Base-by-base conservation (phyloP, 2,797 vertebrate species). In the Brotogeris chrysoptera region DNA sequence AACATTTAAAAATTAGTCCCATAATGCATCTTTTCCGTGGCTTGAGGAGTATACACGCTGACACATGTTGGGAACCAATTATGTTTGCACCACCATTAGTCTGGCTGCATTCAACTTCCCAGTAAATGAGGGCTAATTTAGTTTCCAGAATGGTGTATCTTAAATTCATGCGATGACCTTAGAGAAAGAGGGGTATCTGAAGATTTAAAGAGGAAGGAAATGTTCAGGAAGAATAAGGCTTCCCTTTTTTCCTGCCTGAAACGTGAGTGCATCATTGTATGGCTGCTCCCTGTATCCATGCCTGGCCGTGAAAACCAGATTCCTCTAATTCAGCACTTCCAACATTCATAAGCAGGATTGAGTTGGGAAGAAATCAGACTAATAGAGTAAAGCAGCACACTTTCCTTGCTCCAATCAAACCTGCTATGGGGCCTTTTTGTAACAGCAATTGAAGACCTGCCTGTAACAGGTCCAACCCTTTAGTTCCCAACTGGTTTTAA, bases 1-100 rank as follows among this genome's bases (percentile, higher is more conserved):
- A 98, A 98, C 98, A 98, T 98, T 98, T 98, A 97, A 98, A 98
- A 98, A 98, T 98, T 97, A 98, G 97, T 97, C 98, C 98, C 98
- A 98, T 98, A 98, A 98, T 98, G 98, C 98, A 98, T 98, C 97
- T 98, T 98, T 98, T 98, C 98, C 46, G 32, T 97, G 97, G 96
- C 97, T 97, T 97, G 96, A 97, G 97, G 97, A 98, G 97, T 97
- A 95, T 92, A 96, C 95, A 96, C 96, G 93, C 97, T 97, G 98
- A 98, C 97, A 98, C 97, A 97, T 97, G 97, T 97, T 98, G 98
- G 97, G 96, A 97, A 98, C 98, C 97, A 98, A 98, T 98, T 98
- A 98, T 97, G 97, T 96, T 97, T 96, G 96, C 96, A 92, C 97
- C 92, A 84, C 97, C 97, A 98, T 98, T 98, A 98, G 98, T 97